Conservation (phyloP, 2,888 invertebrate species). For the Eupeodes latifasciatus region DNA sequence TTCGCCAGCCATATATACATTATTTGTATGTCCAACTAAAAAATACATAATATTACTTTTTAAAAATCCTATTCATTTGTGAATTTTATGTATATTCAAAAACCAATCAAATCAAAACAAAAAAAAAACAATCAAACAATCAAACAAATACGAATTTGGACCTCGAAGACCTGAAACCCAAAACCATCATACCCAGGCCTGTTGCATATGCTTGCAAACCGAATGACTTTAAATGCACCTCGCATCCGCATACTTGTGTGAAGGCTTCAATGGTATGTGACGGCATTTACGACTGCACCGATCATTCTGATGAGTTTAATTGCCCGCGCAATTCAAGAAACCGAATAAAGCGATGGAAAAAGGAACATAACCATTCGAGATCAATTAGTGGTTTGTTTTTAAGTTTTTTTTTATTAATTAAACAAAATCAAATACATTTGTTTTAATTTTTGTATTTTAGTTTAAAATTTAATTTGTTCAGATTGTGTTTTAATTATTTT, state of each 20-base stretch:
- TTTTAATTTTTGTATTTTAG: constrained; percentile 56
- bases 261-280: constrained; percentile 85
- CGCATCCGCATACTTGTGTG: constrained; percentile 83
- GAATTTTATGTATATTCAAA: constrained; percentile 58
- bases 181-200: constrained; percentile 76
- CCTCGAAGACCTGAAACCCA: constrained; percentile 81
- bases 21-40: constrained; percentile 10
- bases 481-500: constrained; percentile 38
- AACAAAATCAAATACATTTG: constrained; percentile 12
- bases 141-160: constrained; percentile 29
- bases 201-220: constrained; percentile 80
- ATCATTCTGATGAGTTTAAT: constrained; percentile 87
- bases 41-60: constrained; percentile 10
- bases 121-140: constrained; percentile 32
- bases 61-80: constrained; percentile 27
- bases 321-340: constrained; percentile 83
- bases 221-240: constrained; percentile 83
- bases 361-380: constrained; percentile 78
- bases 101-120: constrained; percentile 23
- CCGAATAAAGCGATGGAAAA: constrained; percentile 82
- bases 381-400: constrained; percentile 82
- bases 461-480: constrained; percentile 42
- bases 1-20: background rate
- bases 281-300: constrained; percentile 85
- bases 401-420: constrained; percentile 46